Conservation (phyloP, 1,140 invertebrate genomes). For the Mamestra configurata region DNA sequence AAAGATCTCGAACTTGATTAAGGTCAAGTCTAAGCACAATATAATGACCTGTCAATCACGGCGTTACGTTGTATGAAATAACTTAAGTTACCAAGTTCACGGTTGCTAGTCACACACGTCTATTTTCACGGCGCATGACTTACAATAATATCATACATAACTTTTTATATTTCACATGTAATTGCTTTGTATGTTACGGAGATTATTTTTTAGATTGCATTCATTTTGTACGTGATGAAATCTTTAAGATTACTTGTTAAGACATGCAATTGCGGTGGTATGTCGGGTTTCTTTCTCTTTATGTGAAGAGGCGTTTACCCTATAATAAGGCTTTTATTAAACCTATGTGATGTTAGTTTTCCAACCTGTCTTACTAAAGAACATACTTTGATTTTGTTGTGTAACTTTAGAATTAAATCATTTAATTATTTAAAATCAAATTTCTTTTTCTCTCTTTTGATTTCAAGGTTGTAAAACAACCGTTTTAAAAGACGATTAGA, state of each 20-base stretch:
- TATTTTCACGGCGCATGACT: constrained; percentile 35
- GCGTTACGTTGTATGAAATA: constrained; percentile 49
- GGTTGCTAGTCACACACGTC: constrained; percentile 34
- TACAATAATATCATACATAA: constrained; percentile 30
- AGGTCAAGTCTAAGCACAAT: constrained; percentile 40
- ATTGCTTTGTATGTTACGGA: background rate
- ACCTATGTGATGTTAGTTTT: no score
- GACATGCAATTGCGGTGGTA: background rate
- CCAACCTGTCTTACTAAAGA: no score
- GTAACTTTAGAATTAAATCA: no score
- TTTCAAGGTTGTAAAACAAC: background rate
- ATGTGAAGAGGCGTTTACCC: background rate
- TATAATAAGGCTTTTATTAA: no score
- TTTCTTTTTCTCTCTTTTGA: background rate
- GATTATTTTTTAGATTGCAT: constrained; percentile 27
- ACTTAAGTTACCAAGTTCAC: constrained; percentile 42
- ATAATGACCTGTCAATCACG: constrained; percentile 43
- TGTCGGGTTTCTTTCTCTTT: background rate
- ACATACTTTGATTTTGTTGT: no score
- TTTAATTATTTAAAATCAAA: background rate
- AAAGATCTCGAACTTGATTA: constrained; percentile 18
- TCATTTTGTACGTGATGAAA: constrained; percentile 15
- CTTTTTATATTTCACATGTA: constrained; percentile 16
- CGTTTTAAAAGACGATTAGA: background rate
- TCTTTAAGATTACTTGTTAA: constrained; percentile 6